phyloP scores from a whole-genome alignment of 2,113 vertebrate genomes.

The Megaleporinus macrocephalus region DNA sequence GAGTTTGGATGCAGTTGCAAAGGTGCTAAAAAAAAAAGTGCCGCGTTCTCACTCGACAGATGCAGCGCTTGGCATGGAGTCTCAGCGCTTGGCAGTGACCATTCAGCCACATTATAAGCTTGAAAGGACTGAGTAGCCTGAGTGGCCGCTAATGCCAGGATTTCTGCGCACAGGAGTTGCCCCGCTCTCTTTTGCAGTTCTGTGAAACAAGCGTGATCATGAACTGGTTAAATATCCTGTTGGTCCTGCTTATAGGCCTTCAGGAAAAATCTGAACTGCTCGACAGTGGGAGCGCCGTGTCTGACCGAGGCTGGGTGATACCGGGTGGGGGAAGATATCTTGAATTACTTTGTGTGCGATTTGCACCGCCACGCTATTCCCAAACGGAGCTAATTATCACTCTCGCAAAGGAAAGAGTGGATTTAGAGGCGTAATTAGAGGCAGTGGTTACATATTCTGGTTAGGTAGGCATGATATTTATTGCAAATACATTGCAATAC shows the following conservation, averaged over 20 bases:
- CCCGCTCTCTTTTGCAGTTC: constrained; percentile 34
- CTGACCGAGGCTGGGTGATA: too few species aligned
- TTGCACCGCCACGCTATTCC: too few species aligned
- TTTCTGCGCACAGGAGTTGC: constrained; percentile 50
- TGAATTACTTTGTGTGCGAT: too few species aligned
- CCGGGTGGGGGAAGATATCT: too few species aligned
- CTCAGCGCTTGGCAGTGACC: constrained; percentile 71
- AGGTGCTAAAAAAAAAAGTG: constrained; percentile 72
- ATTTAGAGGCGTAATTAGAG: neutral
- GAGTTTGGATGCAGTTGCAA: constrained; percentile 69
- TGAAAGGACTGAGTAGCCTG: constrained; percentile 58
- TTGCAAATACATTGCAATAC: neutral
- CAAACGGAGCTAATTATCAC: too few species aligned
- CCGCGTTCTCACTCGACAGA: constrained; percentile 80
- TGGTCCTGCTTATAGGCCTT: neutral
- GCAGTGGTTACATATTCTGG: neutral
- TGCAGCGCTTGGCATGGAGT: constrained; percentile 78
- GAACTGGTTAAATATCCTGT: neutral
- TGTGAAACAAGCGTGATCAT: neutral
- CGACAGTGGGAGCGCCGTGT: too few species aligned
- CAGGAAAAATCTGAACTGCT: too few species aligned
- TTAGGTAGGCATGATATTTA: neutral
- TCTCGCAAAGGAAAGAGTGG: neutral
- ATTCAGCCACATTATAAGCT: constrained; percentile 74
- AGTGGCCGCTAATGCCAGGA: constrained; percentile 65